Base-by-base conservation (phyloP, 2,113 vertebrate genomes). In the Trichechus manatus region DNA sequence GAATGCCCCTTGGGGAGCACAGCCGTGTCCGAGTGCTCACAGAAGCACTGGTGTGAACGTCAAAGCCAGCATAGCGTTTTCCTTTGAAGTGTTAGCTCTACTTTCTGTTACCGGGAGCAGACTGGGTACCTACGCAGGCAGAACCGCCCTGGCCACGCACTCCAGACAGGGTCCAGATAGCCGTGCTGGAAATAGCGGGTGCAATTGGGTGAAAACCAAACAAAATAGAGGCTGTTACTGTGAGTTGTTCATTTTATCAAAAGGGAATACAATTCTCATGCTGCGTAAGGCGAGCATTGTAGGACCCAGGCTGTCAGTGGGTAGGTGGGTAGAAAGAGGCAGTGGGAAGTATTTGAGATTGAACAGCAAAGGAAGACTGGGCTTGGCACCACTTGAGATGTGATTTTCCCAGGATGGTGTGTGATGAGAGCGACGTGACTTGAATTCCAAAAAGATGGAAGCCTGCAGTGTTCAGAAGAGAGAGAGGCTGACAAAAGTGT, bases 401-500 rank as follows among this genome's bases (percentile, higher is more conserved):
- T 63, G 89, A 87, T 94, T 95, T 92, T 80, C 93, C 81, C 33
- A n/a, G 86, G 50, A 59, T 85, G 33, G 77, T 6, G 22, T 90
- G 10, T 79, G 81, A 85, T 87, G 81, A 92, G 31, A 90, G 74
- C 29, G n/a, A 92, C 1, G 29, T 88, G 95, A 88, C 75, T 81
- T 86, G 84, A 90, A 89, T 97, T 97, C 87, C 4, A 3, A 91
- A 93, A 93, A 81, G 94, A 61, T 20, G 44, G 89, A 59, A 79
- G 61, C 75, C 92, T 66, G 31, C 68, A 47, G 47, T 78, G 47
- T 83, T 94, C 91, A 89, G 83, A 39, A 83, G 59, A 87, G 66
- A 82, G 47, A 83, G 63, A 83, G 56, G 75, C 42, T 83, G 83
- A 42, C 63, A 83, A 83, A n/a, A 44, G 13, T 44, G 4, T 89